Conservation (phyloP, 2,113 vertebrate species). For the Herpetotheres cachinnans region DNA sequence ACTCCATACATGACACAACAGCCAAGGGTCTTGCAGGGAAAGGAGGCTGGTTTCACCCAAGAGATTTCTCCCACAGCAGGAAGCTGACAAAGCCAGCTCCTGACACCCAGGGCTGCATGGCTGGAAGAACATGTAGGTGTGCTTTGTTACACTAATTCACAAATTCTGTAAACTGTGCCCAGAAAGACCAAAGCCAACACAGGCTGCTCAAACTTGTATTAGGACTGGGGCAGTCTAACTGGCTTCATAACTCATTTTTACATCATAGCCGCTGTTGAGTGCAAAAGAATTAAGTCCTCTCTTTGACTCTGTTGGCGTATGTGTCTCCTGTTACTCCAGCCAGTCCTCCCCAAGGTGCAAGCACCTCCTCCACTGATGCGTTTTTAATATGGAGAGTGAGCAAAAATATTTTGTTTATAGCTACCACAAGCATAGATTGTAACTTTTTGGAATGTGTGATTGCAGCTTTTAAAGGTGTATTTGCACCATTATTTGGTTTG, state of each 20-base stretch:
- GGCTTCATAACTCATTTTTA: background rate
- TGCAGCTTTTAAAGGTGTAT: background rate
- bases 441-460: background rate
- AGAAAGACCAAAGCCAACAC: background rate
- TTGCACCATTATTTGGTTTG: background rate
- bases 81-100: background rate
- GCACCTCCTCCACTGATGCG: background rate
- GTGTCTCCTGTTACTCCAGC: background rate
- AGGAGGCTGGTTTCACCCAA: background rate
- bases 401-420: background rate
- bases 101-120: no score
- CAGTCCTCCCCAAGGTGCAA: background rate
- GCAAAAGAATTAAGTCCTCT: background rate
- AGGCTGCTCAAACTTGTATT: background rate
- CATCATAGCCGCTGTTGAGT: background rate
- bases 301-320: background rate
- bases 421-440: background rate
- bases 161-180: background rate
- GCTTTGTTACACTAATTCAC: background rate
- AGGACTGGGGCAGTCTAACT: background rate
- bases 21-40: background rate
- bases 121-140: background rate
- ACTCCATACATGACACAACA: background rate
- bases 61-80: background rate
- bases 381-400: background rate